A percentile compares a stretch with the other conserved stretches of the same genome.
Evolutionary conservation across 2,113 vertebrate species (phyloP).

Genomic region (Trichechus manatus): DNA sequence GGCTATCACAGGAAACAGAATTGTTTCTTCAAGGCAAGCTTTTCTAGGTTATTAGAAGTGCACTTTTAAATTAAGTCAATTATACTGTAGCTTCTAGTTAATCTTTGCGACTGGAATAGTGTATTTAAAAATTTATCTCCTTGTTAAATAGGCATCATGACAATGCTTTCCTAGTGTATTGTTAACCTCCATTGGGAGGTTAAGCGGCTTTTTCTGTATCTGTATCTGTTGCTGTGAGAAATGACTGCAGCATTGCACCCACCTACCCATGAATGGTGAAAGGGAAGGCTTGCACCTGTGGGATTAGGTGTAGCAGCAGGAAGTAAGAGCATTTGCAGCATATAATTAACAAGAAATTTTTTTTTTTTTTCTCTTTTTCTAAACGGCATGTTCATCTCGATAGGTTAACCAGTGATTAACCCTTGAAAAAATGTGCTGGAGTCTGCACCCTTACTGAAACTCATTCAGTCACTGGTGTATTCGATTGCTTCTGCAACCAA

Average conservation of each 20-base stretch:
- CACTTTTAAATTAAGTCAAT: slow-evolving; percentile 68
- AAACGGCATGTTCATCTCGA: slow-evolving; percentile 88
- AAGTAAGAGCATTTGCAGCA: slow-evolving; percentile 88
- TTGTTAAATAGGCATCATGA: slow-evolving; percentile 72
- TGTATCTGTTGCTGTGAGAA: slow-evolving; percentile 85
- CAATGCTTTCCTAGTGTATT: slow-evolving; percentile 77
- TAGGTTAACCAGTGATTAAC: slow-evolving; percentile 94
- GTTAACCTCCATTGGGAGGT: slow-evolving; percentile 85
- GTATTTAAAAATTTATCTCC: slow-evolving; percentile 70
- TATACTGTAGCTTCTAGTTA: slow-evolving; percentile 63
- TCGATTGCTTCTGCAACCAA: slow-evolving; percentile 84
- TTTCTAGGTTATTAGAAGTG: not conserved
- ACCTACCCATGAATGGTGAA: slow-evolving; percentile 85
- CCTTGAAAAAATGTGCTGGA: slow-evolving; percentile 85
- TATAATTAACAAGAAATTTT: slow-evolving; percentile 93
- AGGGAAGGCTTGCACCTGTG: slow-evolving; percentile 91
- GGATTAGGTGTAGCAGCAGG: slow-evolving; percentile 91
- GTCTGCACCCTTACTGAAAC: slow-evolving; percentile 86
- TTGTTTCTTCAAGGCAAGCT: slow-evolving; percentile 60
- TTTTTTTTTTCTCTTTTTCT: slow-evolving; percentile 82
- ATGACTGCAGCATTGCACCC: slow-evolving; percentile 76
- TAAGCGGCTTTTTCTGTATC: slow-evolving; percentile 86
- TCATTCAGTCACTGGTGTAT: slow-evolving; percentile 80
- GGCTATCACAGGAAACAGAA: not conserved
- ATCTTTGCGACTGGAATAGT: slow-evolving; percentile 71